Evolutionary conservation across 2,888 invertebrate species (phyloP).

Genomic region (Andrena camellia): DNA sequence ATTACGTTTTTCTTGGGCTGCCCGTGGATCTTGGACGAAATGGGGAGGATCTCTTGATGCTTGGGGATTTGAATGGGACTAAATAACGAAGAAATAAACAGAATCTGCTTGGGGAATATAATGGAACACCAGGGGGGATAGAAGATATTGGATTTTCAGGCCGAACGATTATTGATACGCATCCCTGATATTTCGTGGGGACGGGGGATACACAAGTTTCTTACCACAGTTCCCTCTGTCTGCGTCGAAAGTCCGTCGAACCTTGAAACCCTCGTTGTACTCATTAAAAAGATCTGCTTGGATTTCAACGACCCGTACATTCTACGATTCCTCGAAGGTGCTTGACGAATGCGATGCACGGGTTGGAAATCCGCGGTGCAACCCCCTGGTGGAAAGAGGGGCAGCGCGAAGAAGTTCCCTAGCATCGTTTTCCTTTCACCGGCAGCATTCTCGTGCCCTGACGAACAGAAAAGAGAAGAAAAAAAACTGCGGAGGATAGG

Average conservation of each 20-base stretch:
- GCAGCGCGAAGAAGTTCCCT: constrained; percentile 39
- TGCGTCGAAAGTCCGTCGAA: too few relatives aligned
- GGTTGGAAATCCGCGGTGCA: constrained; percentile 1
- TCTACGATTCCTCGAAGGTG: neutral
- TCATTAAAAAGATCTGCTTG: too few relatives aligned
- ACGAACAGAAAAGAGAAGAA: constrained; percentile 42
- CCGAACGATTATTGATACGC: neutral
- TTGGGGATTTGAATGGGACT: too few relatives aligned
- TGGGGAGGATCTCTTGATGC: neutral
- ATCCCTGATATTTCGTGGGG: neutral
- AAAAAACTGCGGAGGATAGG: constrained; percentile 17
- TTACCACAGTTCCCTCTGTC: neutral
- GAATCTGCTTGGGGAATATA: neutral
- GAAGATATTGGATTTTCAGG: neutral
- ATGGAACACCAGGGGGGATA: neutral
- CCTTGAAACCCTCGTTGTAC: too few relatives aligned
- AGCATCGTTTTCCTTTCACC: constrained; percentile 55
- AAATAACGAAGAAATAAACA: neutral
- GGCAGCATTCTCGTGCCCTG: constrained; percentile 46
- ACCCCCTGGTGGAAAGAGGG: neutral
- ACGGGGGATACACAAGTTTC: neutral
- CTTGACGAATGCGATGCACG: neutral
- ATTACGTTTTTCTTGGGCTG: constrained; percentile 17
- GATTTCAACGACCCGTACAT: neutral
- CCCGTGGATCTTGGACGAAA: neutral